These are phyloP conservation scores for Octonoba sinensis DNA, from an alignment of 2,888 invertebrate species.

Conservation along the genomic window DNA sequence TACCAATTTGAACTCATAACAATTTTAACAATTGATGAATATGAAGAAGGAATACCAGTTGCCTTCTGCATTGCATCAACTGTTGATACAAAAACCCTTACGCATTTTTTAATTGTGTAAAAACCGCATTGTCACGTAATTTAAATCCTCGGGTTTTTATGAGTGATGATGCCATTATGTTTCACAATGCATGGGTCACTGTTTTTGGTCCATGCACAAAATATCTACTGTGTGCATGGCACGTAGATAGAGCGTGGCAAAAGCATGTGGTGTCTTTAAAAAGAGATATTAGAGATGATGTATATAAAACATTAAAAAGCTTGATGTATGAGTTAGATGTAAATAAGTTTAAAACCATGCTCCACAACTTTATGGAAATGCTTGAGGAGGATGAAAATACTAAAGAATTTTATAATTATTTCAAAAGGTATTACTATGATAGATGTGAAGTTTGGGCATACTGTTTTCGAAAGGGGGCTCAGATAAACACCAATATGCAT, in stretches of 20 bases:
- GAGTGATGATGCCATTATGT: conserved; percentile 16
- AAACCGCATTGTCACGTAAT: background rate
- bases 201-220: conserved; percentile 5
- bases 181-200: conserved; percentile 6
- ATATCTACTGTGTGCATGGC: conserved; percentile 2
- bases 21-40: background rate
- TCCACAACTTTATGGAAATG: background rate
- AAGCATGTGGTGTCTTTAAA: background rate
- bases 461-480: conserved; percentile 10
- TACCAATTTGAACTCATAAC: conserved; percentile 7
- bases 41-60: conserved; percentile 14
- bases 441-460: background rate
- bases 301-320: conserved; percentile 2
- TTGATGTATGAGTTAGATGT: conserved; percentile 2
- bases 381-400: background rate
- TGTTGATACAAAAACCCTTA: background rate
- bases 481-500: conserved; percentile 15
- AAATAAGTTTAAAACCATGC: background rate
- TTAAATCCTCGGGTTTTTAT: background rate
- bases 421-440: background rate
- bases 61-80: background rate
- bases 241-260: conserved; percentile 6
- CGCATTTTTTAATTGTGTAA: background rate
- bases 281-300: background rate
- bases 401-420: background rate